Percentiles rank a stretch among this genome's conserved stretches.
phyloP scores from a whole-genome alignment of 2,113 vertebrate species.

The Sphaerodactylus townsendi region DNA sequence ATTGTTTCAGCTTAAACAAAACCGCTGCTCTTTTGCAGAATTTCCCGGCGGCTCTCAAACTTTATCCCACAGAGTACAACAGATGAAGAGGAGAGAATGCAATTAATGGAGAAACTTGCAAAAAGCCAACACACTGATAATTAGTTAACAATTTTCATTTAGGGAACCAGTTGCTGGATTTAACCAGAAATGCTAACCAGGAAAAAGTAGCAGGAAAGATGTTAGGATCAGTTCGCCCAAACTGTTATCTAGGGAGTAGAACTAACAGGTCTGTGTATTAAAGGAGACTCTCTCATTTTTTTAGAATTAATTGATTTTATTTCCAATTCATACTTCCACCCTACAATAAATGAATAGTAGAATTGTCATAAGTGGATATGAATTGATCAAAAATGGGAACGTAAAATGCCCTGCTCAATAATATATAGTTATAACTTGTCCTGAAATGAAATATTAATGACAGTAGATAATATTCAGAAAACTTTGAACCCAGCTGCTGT shows the following conservation, averaged over 20 bases:
- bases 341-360: neutral
- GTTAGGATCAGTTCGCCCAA: neutral
- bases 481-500: no score
- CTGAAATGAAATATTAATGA: no score
- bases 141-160: neutral
- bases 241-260: no score
- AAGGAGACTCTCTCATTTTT: rapidly evolving
- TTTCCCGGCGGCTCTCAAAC: neutral
- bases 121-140: neutral
- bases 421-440: no score
- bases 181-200: rapidly evolving
- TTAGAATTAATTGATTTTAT: neutral
- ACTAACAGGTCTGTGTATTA: rapidly evolving
- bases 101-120: neutral
- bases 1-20: constrained; percentile 8
- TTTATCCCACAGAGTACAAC: neutral
- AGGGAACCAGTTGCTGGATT: neutral
- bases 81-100: neutral
- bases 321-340: neutral
- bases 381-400: no score
- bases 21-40: rapidly evolving
- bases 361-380: neutral
- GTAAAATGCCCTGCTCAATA: no score
- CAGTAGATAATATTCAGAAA: no score
- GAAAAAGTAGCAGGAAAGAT: neutral